A percentile compares a stretch with the other conserved stretches of the same genome.
phyloP scores from a whole-genome alignment of 2,113 vertebrate genomes.

The Heptranchias perlo region DNA sequence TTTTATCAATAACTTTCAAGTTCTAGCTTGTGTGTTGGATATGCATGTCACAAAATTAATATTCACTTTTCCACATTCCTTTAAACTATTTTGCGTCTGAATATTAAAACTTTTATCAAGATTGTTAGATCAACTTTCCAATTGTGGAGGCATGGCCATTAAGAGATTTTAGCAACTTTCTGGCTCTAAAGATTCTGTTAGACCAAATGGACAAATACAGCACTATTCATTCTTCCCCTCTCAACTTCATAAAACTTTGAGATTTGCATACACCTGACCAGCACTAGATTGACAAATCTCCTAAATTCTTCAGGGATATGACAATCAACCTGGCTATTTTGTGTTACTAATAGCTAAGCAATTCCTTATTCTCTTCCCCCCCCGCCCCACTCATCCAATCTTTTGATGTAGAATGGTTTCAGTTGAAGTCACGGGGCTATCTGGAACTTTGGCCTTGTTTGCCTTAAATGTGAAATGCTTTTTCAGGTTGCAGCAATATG shows the following conservation, averaged over 20 bases:
- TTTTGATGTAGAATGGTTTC: background rate
- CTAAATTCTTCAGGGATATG: background rate
- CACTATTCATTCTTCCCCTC: background rate
- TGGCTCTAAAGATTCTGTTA: background rate
- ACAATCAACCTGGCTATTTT: background rate
- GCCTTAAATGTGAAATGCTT: background rate
- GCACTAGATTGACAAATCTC: background rate
- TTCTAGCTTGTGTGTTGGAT: too few species aligned
- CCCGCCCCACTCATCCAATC: background rate
- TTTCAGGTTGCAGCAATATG: background rate
- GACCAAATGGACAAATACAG: background rate
- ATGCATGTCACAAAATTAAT: too few species aligned
- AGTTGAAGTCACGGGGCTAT: background rate
- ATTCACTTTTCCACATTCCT: too few species aligned
- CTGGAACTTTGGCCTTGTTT: background rate
- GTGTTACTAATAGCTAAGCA: background rate
- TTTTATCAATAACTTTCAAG: too few species aligned
- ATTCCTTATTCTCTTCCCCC: background rate
- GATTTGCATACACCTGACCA: background rate
- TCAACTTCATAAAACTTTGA: background rate
- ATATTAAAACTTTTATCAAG: too few species aligned
- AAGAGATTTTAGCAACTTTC: background rate
- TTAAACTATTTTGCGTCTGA: too few species aligned
- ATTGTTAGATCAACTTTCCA: too few species aligned
- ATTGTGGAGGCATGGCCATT: background rate